Conservation (phyloP, 1,140 invertebrate genomes). For the Andrena cerasifolii region DNA sequence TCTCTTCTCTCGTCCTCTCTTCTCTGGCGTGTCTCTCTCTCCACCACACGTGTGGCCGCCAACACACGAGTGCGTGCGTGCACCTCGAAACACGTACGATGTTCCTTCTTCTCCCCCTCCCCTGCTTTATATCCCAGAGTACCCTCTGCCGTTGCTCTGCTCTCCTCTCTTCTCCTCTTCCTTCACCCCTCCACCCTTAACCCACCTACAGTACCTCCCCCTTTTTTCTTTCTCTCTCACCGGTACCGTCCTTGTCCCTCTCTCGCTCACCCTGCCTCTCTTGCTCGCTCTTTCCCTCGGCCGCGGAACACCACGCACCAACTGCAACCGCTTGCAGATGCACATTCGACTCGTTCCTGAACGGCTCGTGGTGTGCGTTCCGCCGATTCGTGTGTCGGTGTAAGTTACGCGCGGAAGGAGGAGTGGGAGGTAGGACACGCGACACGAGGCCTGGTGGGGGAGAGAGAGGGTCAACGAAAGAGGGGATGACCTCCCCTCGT, state of each 20-base stretch:
- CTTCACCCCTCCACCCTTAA: slow-evolving; percentile 57
- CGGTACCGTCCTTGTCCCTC: slow-evolving; percentile 27
- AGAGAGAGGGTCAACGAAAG: slow-evolving; percentile 58
- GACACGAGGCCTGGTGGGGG: slow-evolving; percentile 72
- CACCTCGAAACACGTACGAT: slow-evolving; percentile 56
- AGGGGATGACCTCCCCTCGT: slow-evolving; percentile 68
- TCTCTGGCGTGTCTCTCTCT: slow-evolving; percentile 62
- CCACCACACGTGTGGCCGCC: slow-evolving; percentile 60
- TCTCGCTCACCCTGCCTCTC: too few species aligned
- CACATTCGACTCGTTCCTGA: slow-evolving; percentile 17
- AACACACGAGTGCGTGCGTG: slow-evolving; percentile 58
- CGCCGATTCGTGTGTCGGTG: slow-evolving; percentile 46
- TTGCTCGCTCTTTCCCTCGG: background rate
- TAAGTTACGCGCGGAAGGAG: slow-evolving; percentile 58
- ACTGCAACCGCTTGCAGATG: slow-evolving; percentile 66
- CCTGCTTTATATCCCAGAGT: background rate
- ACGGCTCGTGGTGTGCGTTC: slow-evolving; percentile 24
- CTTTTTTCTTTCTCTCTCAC: slow-evolving; percentile 25
- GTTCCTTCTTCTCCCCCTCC: slow-evolving; percentile 19
- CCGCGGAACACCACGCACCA: slow-evolving; percentile 53
- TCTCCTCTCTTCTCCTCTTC: slow-evolving; percentile 8
- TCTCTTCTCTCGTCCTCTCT: slow-evolving; percentile 65
- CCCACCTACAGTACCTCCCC: slow-evolving; percentile 53
- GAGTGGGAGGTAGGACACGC: slow-evolving; percentile 81
- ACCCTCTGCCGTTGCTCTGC: slow-evolving; percentile 31